Evolutionary conservation across 2,888 invertebrate species (phyloP).

Genomic region (Scaptomyza caliginosa): DNA sequence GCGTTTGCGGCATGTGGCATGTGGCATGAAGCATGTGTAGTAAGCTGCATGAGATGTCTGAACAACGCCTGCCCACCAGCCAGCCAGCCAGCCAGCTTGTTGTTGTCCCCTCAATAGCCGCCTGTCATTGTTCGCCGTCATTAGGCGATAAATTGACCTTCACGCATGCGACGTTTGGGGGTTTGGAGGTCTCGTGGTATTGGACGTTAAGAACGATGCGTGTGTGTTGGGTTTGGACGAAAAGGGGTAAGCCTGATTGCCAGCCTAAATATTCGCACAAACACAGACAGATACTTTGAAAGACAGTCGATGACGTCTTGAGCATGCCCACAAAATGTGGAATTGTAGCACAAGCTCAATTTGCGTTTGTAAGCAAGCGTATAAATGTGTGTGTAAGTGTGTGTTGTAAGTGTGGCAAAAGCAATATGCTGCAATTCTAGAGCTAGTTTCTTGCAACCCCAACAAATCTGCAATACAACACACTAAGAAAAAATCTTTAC

Average conservation of each 20-base stretch:
- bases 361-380: slow-evolving; percentile 12
- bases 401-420: slow-evolving; percentile 3
- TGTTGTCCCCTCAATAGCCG: not conserved
- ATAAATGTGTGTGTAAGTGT: slow-evolving; percentile 1
- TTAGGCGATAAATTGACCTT: slow-evolving; percentile 77
- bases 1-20: slow-evolving; percentile 5
- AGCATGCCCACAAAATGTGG: slow-evolving; percentile 47
- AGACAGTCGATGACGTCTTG: slow-evolving; percentile 48
- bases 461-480: not conserved
- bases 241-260: slow-evolving; percentile 49
- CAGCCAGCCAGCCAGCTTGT: too few species aligned
- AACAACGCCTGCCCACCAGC: slow-evolving; percentile 14
- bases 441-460: not conserved
- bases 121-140: slow-evolving; percentile 68
- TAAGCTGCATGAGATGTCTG: slow-evolving; percentile 6
- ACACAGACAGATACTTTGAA: slow-evolving; percentile 3
- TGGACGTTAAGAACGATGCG: not conserved
- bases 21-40: slow-evolving; percentile 26
- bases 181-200: not conserved
- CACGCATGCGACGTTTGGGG: slow-evolving; percentile 55
- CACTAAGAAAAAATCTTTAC: not conserved
- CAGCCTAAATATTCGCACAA: slow-evolving; percentile 40
- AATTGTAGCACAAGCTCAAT: slow-evolving; percentile 53
- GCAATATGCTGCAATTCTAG: slow-evolving; percentile 37
- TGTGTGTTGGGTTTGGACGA: not conserved